A percentile compares a stretch with the other conserved stretches of the same genome.
These are phyloP conservation scores for Cyclophora punctaria DNA, from an alignment of 2,888 invertebrate genomes.

Conservation along the genomic window DNA sequence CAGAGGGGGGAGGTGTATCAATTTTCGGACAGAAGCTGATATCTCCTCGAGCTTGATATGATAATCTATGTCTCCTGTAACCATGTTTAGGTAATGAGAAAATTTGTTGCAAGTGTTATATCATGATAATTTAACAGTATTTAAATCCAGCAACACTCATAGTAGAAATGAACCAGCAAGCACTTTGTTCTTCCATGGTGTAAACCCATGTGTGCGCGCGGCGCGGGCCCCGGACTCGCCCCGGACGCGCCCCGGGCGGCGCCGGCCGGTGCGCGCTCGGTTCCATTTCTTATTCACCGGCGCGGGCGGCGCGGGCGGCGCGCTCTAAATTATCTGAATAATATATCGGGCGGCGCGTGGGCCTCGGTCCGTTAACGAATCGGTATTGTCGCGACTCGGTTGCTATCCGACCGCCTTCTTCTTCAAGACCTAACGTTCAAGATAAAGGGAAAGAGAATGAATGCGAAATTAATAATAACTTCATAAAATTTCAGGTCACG, in stretches of 20 bases:
- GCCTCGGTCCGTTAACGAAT: too few species aligned
- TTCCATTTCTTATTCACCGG: slow-evolving; percentile 22
- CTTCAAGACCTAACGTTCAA: neutral
- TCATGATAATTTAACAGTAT: too few species aligned
- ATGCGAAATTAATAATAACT: slow-evolving; percentile 16
- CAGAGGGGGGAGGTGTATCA: neutral
- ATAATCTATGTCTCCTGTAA: neutral
- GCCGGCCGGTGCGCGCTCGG: slow-evolving; percentile 6
- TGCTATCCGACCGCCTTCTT: neutral
- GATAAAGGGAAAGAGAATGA: slow-evolving; percentile 6
- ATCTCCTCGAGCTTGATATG: slow-evolving; percentile 1
- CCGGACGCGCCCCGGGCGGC: too few species aligned
- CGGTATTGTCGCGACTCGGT: too few species aligned
- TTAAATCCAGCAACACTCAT: too few species aligned
- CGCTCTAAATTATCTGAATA: slow-evolving; percentile 24
- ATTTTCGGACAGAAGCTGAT: slow-evolving; percentile 3
- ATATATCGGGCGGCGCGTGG: slow-evolving; percentile 8
- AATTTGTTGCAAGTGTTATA: too few species aligned
- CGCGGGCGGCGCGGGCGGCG: slow-evolving; percentile 6
- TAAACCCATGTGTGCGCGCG: too few species aligned
- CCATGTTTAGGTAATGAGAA: neutral
- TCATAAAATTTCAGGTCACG: slow-evolving; percentile 28
- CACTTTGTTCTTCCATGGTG: too few species aligned
- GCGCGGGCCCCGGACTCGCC: too few species aligned
- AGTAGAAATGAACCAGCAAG: too few species aligned